A percentile compares a stretch with the other conserved stretches of the same genome.
These are phyloP conservation scores for Reticulitermes speratus DNA, from an alignment of 1,140 invertebrate genomes.

Conservation along the genomic window DNA sequence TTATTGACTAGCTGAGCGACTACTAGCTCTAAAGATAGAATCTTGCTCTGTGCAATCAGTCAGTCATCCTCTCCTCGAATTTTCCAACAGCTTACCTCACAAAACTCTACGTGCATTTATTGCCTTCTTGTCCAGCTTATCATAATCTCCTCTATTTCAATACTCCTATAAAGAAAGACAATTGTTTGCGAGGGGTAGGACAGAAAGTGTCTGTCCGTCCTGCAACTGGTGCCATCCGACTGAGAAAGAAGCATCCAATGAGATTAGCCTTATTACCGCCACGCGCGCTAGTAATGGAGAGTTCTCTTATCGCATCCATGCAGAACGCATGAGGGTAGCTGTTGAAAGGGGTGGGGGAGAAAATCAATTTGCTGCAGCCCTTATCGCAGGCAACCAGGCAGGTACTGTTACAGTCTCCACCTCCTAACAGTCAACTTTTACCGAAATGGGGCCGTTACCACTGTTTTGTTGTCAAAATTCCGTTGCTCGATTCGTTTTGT, in stretches of 20 bases:
- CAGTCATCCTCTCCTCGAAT: no score
- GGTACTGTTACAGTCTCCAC: neutral
- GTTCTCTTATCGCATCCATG: neutral
- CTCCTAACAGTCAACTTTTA: neutral
- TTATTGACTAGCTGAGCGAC: no score
- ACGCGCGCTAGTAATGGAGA: neutral
- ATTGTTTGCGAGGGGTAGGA: no score
- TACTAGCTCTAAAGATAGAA: no score
- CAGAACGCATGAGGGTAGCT: neutral
- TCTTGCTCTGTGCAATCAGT: no score
- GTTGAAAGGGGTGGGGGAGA: neutral
- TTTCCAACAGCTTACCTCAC: no score
- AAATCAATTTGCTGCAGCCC: conserved; percentile 5
- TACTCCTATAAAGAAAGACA: no score
- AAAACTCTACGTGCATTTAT: no score
- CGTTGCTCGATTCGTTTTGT: neutral
- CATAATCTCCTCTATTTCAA: no score
- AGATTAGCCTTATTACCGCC: neutral
- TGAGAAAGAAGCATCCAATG: neutral
- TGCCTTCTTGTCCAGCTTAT: no score
- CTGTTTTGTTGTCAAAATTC: neutral
- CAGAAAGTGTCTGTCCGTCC: neutral
- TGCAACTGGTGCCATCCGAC: neutral
- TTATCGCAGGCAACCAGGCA: conserved; percentile 6
- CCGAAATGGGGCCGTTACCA: neutral